Evolutionary conservation across 2,113 vertebrate species (phyloP).

Genomic region (Carettochelys insculpta): DNA sequence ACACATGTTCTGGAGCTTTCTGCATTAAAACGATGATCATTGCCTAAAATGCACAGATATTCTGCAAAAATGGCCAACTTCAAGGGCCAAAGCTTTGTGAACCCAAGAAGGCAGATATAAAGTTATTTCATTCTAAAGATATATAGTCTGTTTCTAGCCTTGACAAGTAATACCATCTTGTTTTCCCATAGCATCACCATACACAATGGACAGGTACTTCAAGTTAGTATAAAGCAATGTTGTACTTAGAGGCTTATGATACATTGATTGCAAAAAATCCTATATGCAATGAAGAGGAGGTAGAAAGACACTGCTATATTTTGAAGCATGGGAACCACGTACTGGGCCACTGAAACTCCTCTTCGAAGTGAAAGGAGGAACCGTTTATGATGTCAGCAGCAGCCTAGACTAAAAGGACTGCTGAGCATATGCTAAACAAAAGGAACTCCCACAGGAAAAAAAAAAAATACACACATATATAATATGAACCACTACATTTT

Average conservation of each 20-base stretch:
- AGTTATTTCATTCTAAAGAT: not conserved
- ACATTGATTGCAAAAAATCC: not conserved
- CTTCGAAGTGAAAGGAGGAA: not conserved
- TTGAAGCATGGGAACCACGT: not conserved
- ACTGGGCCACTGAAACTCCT: not conserved
- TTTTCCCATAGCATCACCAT: not conserved
- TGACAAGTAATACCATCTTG: not conserved
- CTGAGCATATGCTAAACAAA: not conserved
- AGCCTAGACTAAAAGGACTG: not conserved
- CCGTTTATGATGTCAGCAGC: not conserved
- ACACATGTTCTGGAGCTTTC: not conserved
- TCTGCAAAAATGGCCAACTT: not conserved
- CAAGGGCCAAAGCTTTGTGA: not conserved
- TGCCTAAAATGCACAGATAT: not conserved
- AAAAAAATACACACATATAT: no score
- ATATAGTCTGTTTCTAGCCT: not conserved
- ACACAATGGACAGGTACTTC: not conserved
- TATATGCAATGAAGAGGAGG: not conserved
- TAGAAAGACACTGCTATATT: not conserved
- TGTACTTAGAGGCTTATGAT: no score
- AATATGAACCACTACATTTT: not conserved
- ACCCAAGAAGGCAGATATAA: not conserved
- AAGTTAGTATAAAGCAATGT: not conserved
- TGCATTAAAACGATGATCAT: not conserved
- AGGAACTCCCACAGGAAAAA: not conserved